Evolutionary conservation across 1,140 invertebrate genomes (phyloP).

Genomic region (Anoplophora glabripennis): DNA sequence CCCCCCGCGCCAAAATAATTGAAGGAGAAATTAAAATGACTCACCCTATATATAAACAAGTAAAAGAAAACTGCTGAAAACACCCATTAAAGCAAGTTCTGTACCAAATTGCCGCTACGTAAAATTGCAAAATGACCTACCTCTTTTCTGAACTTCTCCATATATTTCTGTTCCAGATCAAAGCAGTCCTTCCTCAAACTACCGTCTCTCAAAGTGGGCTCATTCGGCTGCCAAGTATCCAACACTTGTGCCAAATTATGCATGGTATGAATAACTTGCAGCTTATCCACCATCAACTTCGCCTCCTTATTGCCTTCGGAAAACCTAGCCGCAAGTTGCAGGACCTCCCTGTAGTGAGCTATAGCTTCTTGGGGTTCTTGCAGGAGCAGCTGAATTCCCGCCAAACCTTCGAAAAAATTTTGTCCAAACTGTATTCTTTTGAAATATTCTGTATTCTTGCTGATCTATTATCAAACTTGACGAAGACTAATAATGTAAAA

Average conservation of each 20-base stretch:
- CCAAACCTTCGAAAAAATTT: constrained; percentile 50
- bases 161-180: constrained; percentile 60
- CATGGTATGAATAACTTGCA: constrained; percentile 65
- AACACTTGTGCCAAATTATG: constrained; percentile 63
- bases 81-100: too few species aligned
- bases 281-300: constrained; percentile 49
- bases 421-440: not conserved
- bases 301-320: constrained; percentile 42
- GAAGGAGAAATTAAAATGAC: too few species aligned
- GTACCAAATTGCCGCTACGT: too few species aligned
- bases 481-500: too few species aligned
- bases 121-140: constrained; percentile 1
- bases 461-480: too few species aligned
- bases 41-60: too few species aligned
- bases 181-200: constrained; percentile 53
- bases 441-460: too few species aligned
- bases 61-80: not conserved
- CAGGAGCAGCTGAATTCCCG: constrained; percentile 62
- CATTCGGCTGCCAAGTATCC: constrained; percentile 39
- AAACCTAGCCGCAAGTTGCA: constrained; percentile 57
- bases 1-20: too few species aligned
- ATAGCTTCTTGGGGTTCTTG: constrained; percentile 57
- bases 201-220: constrained; percentile 56
- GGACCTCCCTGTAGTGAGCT: constrained; percentile 60
- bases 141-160: constrained; percentile 52